phyloP scores from a whole-genome alignment of 2,797 vertebrate genomes.

The Coilia nasus region DNA sequence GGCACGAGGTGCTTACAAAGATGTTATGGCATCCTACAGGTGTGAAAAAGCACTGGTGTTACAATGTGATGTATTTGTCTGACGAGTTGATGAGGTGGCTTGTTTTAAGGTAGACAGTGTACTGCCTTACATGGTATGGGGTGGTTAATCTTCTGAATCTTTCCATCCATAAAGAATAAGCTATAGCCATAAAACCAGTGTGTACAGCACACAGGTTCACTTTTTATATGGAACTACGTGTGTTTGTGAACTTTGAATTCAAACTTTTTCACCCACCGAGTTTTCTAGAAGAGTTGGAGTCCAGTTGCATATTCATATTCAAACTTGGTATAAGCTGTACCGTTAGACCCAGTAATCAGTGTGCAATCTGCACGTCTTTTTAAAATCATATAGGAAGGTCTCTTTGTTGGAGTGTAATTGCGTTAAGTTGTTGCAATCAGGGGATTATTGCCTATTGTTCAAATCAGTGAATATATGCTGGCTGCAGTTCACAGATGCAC shows the following conservation, averaged over 20 bases:
- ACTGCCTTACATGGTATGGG: neutral
- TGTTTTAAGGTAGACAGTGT: neutral
- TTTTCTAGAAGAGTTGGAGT: neutral
- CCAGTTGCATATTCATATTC: neutral
- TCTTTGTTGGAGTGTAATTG: neutral
- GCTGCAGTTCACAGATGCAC: neutral
- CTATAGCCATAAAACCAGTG: neutral
- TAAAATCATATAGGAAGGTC: neutral
- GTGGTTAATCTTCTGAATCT: neutral
- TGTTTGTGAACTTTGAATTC: neutral
- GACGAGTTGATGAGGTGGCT: neutral
- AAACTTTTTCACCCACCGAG: neutral
- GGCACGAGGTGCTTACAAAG: neutral
- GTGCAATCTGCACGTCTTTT: neutral
- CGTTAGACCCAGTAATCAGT: neutral
- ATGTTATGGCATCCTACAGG: neutral
- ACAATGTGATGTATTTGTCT: neutral
- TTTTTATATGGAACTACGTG: neutral
- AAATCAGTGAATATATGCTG: constrained; percentile 7
- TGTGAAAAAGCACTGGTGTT: neutral
- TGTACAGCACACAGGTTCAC: neutral
- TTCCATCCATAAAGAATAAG: neutral
- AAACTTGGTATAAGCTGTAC: neutral
- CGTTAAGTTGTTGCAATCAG: constrained; percentile 27
- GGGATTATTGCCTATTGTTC: constrained; percentile 35